Evolutionary conservation across 2,888 invertebrate species (phyloP).

Genomic region (Catocala fraxini): DNA sequence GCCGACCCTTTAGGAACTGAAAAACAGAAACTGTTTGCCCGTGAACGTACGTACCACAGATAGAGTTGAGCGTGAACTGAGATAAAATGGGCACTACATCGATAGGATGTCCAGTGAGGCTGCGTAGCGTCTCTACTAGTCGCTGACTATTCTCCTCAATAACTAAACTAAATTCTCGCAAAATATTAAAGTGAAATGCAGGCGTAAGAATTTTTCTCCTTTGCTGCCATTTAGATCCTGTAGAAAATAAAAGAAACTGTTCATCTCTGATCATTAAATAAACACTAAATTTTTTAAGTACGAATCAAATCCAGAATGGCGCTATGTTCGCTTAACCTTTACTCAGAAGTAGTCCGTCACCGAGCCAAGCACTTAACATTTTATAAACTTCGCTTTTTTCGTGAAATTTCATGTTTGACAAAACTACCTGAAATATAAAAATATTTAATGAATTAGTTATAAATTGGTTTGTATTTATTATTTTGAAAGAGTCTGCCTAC

Average conservation of each 20-base stretch:
- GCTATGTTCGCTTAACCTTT: slow-evolving; percentile 52
- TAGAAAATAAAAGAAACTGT: slow-evolving; percentile 2
- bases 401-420: slow-evolving; percentile 80
- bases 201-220: slow-evolving; percentile 89
- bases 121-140: slow-evolving; percentile 66
- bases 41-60: slow-evolving; percentile 87
- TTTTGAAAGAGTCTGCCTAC: slow-evolving; percentile 45
- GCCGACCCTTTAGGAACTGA: too few relatives aligned
- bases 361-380: slow-evolving; percentile 82
- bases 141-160: slow-evolving; percentile 79
- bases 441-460: background rate
- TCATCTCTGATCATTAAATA: background rate
- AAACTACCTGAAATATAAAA: slow-evolving; percentile 67
- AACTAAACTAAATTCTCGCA: slow-evolving; percentile 76
- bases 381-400: slow-evolving; percentile 84
- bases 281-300: background rate
- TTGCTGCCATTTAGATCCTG: slow-evolving; percentile 88
- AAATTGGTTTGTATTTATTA: background rate
- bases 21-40: too few relatives aligned
- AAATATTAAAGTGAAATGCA: slow-evolving; percentile 89
- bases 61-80: slow-evolving; percentile 87
- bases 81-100: slow-evolving; percentile 87
- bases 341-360: slow-evolving; percentile 84
- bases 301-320: too few relatives aligned
- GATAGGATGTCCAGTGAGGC: slow-evolving; percentile 58